phyloP scores from a whole-genome alignment of 2,888 invertebrate species.

The Agriopis marginaria region DNA sequence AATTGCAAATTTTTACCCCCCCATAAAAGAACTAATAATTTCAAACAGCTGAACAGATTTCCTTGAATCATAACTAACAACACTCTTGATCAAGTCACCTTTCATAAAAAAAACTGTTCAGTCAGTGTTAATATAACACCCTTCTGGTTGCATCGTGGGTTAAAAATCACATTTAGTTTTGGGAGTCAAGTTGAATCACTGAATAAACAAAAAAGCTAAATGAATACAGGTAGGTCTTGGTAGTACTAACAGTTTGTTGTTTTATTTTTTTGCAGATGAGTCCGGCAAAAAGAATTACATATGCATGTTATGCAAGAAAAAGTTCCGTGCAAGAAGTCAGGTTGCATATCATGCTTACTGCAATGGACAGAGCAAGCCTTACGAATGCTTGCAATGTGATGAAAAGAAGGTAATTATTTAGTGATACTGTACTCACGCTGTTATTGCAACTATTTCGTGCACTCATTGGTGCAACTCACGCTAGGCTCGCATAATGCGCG shows the following conservation, averaged over 20 bases:
- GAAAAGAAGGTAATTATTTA: constrained; percentile 19
- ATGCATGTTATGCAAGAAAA: constrained; percentile 89
- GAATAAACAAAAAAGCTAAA: not conserved
- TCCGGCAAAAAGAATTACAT: constrained; percentile 83
- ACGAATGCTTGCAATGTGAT: constrained; percentile 74
- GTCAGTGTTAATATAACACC: too few relatives aligned
- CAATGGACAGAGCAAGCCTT: constrained; percentile 83
- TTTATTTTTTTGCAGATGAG: constrained; percentile 66
- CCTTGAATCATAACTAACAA: too few relatives aligned
- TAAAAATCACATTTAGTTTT: too few relatives aligned
- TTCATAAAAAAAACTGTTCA: too few relatives aligned
- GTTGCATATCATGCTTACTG: constrained; percentile 89
- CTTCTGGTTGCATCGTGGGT: too few relatives aligned
- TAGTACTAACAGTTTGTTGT: not conserved
- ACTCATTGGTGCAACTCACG: too few relatives aligned
- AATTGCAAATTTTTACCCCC: not conserved
- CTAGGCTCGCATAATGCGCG: too few relatives aligned
- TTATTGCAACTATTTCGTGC: too few relatives aligned
- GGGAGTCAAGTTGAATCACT: too few relatives aligned
- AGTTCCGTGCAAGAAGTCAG: constrained; percentile 89
- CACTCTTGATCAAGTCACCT: too few relatives aligned
- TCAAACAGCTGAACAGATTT: too few relatives aligned
- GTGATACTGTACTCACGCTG: not conserved
- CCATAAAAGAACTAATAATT: not conserved
- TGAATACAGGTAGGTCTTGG: not conserved